phyloP scores from a whole-genome alignment of 1,140 invertebrate genomes.

The Tenebrio molitor region DNA sequence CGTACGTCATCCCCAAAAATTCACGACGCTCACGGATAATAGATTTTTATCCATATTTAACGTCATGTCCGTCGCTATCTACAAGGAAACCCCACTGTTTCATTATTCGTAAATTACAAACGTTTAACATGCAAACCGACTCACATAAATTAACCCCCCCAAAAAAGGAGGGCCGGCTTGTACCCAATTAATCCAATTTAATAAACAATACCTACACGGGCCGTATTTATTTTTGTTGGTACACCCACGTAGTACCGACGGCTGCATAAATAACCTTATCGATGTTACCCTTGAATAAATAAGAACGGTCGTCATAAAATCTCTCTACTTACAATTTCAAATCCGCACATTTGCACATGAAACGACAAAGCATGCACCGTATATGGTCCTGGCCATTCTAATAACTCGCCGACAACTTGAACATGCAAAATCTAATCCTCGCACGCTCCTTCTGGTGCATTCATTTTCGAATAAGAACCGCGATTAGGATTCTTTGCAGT shows the following conservation, averaged over 20 bases:
- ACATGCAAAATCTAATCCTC: slow-evolving; percentile 33
- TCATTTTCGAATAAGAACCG: no score
- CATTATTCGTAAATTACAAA: slow-evolving; percentile 41
- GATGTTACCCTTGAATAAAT: slow-evolving; percentile 37
- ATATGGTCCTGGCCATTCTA: slow-evolving; percentile 9
- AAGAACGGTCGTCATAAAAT: slow-evolving; percentile 45
- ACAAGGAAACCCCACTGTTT: slow-evolving; percentile 35
- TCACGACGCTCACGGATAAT: slow-evolving; percentile 25
- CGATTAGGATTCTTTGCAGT: no score
- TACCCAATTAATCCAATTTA: slow-evolving; percentile 35
- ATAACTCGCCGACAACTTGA: slow-evolving; percentile 12
- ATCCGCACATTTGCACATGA: slow-evolving; percentile 48
- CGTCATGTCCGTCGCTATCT: slow-evolving; percentile 32
- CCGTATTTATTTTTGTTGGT: slow-evolving; percentile 25
- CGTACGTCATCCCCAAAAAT: slow-evolving; percentile 35
- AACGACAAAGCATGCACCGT: slow-evolving; percentile 36
- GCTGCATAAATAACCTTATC: slow-evolving; percentile 36
- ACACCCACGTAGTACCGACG: neutral
- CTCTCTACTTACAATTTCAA: slow-evolving; percentile 49
- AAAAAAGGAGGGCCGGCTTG: slow-evolving; percentile 20
- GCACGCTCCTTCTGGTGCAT: no score
- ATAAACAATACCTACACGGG: slow-evolving; percentile 35
- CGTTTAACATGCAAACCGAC: slow-evolving; percentile 29
- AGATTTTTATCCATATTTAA: slow-evolving; percentile 41
- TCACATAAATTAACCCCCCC: slow-evolving; percentile 24